Evolutionary conservation across 2,797 vertebrate species (phyloP).

Genomic region (Poeciliopsis infans): DNA sequence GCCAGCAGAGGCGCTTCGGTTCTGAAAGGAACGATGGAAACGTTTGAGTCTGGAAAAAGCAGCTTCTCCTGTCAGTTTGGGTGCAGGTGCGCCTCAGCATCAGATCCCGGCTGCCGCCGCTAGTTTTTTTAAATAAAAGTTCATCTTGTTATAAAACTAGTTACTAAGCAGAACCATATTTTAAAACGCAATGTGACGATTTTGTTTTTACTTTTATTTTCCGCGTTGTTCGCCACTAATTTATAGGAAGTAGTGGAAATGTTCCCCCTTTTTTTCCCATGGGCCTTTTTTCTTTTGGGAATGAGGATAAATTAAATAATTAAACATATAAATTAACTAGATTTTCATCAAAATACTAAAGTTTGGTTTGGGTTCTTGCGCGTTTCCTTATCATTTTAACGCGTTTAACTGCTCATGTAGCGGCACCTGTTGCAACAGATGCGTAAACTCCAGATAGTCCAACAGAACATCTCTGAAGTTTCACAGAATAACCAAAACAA

Average conservation of each 20-base stretch:
- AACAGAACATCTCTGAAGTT: background rate
- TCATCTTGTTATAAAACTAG: background rate
- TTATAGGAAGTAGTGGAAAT: slow-evolving; percentile 42
- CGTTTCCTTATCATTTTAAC: slow-evolving; percentile 14
- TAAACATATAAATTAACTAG: background rate
- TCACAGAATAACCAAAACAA: background rate
- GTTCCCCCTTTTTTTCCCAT: slow-evolving; percentile 60
- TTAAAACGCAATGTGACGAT: background rate
- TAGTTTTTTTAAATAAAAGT: background rate
- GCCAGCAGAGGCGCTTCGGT: background rate
- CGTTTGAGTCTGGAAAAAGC: slow-evolving; percentile 73
- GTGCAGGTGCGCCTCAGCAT: slow-evolving; percentile 79
- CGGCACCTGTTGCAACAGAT: slow-evolving; percentile 75
- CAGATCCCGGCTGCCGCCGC: slow-evolving; percentile 63
- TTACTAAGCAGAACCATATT: background rate
- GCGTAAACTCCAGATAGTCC: slow-evolving; percentile 15
- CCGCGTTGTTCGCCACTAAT: background rate
- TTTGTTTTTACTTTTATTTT: slow-evolving; percentile 7
- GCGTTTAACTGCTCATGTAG: slow-evolving; percentile 22
- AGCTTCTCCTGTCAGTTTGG: slow-evolving; percentile 68
- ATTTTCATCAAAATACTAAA: slow-evolving; percentile 11
- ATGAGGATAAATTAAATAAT: slow-evolving; percentile 25
- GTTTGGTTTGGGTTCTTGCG: background rate
- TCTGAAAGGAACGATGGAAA: slow-evolving; percentile 24
- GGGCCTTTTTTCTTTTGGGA: slow-evolving; percentile 42